Base-by-base conservation (phyloP, 35 echinoderm and acorn worm genomes). In the Amphiura filiformis region DNA sequence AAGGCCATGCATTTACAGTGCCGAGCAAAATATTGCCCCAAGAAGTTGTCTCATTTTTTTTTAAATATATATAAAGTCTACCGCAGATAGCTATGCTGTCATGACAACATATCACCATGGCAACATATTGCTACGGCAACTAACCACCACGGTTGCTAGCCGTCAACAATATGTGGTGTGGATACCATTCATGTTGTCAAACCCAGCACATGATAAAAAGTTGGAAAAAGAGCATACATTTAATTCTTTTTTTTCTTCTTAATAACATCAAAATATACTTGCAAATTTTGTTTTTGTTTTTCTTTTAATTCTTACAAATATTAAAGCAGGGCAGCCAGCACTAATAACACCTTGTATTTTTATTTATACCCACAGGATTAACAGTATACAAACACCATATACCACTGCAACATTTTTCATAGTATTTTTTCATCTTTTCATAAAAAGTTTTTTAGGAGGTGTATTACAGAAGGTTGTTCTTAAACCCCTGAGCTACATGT, bases 341-440 rank as follows among this genome's bases (percentile, higher is more conserved):
- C 61, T 70, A n/a, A 70, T 70, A 70, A 70, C 61, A 70, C 61
- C 28, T 2, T 70, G 61, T 70, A 26, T 70, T 2, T 70, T 5
- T 70, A 26, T 70, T 70, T 70, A 70, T 70, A 70, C 61, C 61
- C 61, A 70, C 61, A 70, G 7, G 61, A 70, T 70, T 23, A 70
- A 70, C 61, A 70, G 7, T 70, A 70, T 70, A 70, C 61, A 70
- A 70, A 70, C 61, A 70, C 61, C 61, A 70, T 70, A 47, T 47
- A 70, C 61, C 61, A 70, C 61, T 70, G 61, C 11, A 70, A 70
- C 61, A 70, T 70, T 70, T 70, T 70, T 70, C 61, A n/a, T 70
- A 26, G 2, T 70, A n/a, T n/a, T 70, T 70, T 30, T 70, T 70
- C 26, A 70, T 70, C 61, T 70, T 70, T 70, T 70, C 61, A 70